phyloP scores from a whole-genome alignment of 2,113 vertebrate genomes.

The Phycodurus eques region DNA sequence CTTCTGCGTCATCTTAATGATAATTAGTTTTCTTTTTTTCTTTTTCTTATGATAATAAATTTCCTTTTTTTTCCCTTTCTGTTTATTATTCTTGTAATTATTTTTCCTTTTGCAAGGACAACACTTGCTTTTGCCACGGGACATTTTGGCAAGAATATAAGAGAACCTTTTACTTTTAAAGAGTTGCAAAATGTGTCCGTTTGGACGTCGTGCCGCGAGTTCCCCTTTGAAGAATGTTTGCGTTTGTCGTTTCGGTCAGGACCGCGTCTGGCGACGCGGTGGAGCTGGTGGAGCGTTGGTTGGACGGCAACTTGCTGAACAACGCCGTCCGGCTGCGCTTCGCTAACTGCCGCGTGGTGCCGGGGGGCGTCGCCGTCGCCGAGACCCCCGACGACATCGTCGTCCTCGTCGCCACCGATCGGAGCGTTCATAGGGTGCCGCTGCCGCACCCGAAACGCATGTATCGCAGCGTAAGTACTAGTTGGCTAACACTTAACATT shows the following conservation, averaged over 20 bases:
- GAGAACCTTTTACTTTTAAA: no score
- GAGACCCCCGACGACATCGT: slow-evolving; percentile 84
- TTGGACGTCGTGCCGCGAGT: no score
- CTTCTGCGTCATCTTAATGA: no score
- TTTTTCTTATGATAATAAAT: neutral
- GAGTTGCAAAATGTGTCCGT: no score
- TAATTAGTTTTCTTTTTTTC: no score
- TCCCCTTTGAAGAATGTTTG: slow-evolving; percentile 68
- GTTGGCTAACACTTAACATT: neutral
- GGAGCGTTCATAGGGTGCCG: slow-evolving; percentile 85
- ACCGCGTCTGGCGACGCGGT: slow-evolving; percentile 77
- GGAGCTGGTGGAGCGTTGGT: slow-evolving; percentile 86
- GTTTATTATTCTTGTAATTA: no score
- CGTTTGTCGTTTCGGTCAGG: neutral
- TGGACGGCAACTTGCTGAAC: slow-evolving; percentile 88
- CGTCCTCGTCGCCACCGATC: slow-evolving; percentile 83
- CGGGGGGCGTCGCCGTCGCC: slow-evolving; percentile 82
- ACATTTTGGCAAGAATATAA: no score
- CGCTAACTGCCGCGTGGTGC: slow-evolving; percentile 79
- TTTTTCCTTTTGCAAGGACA: no score
- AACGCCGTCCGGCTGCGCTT: slow-evolving; percentile 80
- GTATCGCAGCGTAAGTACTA: slow-evolving; percentile 84
- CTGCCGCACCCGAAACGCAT: slow-evolving; percentile 86
- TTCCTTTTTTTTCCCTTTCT: neutral
- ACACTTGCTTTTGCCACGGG: no score